These are phyloP conservation scores for Hyles vespertilio DNA, from an alignment of 1,140 invertebrate genomes.

Conservation along the genomic window DNA sequence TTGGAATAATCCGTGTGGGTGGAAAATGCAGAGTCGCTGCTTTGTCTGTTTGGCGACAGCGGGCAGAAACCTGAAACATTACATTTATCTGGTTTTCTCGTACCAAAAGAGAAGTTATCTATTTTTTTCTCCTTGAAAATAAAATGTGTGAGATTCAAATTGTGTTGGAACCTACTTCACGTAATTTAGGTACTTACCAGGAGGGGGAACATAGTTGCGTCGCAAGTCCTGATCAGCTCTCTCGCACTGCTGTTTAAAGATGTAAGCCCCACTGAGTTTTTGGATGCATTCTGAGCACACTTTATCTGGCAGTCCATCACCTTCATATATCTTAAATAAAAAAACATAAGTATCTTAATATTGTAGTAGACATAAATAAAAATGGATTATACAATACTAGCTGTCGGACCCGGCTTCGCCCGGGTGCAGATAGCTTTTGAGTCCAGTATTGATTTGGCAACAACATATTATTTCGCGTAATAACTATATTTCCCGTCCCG, in stretches of 20 bases:
- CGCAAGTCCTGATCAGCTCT: constrained; percentile 66
- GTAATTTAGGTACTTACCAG: constrained; percentile 33
- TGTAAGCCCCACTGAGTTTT: constrained; percentile 70
- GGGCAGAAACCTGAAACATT: constrained; percentile 50
- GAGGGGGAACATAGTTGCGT: constrained; percentile 67
- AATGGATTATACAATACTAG: too few species aligned
- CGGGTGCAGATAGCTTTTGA: too few species aligned
- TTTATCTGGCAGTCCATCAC: constrained; percentile 72
- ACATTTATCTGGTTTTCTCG: too few species aligned
- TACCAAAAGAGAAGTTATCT: too few species aligned
- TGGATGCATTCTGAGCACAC: constrained; percentile 72
- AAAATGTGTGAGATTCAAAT: too few species aligned
- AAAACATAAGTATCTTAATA: not conserved
- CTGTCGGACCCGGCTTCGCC: too few species aligned
- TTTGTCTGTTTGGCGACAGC: constrained; percentile 54
- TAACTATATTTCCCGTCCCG: too few species aligned
- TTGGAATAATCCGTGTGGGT: constrained; percentile 58
- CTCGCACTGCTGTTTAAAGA: constrained; percentile 74
- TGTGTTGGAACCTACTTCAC: too few species aligned
- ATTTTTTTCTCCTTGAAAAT: too few species aligned
- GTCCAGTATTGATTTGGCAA: too few species aligned
- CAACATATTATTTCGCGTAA: too few species aligned
- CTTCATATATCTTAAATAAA: constrained; percentile 57
- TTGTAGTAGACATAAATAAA: too few species aligned
- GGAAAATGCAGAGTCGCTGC: constrained; percentile 68